Evolutionary conservation across 2,113 vertebrate species (phyloP).

Genomic region (Pipra filicauda): DNA sequence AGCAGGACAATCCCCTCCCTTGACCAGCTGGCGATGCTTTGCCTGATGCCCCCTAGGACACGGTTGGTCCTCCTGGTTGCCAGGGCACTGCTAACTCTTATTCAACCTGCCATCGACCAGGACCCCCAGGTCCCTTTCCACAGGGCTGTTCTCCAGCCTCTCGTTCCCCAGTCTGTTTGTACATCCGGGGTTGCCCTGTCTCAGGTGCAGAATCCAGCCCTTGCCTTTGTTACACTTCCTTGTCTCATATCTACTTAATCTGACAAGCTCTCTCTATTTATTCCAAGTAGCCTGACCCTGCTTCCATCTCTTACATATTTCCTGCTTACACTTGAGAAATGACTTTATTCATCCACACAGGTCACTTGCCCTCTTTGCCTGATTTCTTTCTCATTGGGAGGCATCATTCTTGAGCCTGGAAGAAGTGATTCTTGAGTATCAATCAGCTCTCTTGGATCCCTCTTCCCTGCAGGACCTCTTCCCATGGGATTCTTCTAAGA

Average conservation of each 20-base stretch:
- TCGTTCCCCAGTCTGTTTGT: not conserved
- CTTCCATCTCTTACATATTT: not conserved
- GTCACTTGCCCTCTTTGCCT: not conserved
- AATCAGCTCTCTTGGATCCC: not conserved
- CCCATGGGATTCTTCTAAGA: not conserved
- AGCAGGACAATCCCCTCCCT: not conserved
- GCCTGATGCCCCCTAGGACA: not conserved
- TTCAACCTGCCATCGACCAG: not conserved
- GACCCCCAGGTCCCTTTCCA: not conserved
- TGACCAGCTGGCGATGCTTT: fast-evolving
- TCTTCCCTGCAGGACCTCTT: not conserved
- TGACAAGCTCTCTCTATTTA: not conserved
- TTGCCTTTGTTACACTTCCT: not conserved
- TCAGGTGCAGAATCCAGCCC: not conserved
- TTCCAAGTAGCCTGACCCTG: not conserved
- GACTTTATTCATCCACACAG: not conserved
- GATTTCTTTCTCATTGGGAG: not conserved
- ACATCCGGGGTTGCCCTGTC: not conserved
- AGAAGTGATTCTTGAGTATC: not conserved
- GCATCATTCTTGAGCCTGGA: not conserved
- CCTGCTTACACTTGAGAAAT: not conserved
- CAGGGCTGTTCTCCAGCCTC: not conserved
- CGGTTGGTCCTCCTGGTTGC: fast-evolving
- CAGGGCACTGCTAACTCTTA: not conserved
- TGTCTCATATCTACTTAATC: not conserved